phyloP scores from a whole-genome alignment of 1,140 invertebrate genomes.

The Drosophila equinoxialis region DNA sequence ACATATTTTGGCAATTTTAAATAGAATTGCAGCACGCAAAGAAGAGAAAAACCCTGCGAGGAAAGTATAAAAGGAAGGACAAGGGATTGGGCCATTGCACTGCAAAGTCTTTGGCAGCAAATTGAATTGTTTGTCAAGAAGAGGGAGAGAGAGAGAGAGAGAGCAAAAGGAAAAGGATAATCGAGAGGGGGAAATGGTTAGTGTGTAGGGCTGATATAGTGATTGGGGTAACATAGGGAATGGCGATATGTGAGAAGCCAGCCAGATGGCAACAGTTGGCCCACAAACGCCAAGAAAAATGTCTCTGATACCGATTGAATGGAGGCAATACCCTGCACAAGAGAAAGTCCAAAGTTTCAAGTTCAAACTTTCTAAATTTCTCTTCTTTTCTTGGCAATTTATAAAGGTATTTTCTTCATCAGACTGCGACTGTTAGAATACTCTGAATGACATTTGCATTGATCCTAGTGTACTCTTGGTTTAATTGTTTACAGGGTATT shows the following conservation, averaged over 20 bases:
- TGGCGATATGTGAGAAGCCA: constrained; percentile 28
- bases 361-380: too few species aligned
- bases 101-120: constrained; percentile 47
- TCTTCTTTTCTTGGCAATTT: too few species aligned
- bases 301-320: not conserved
- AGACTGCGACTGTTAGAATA: too few species aligned
- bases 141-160: constrained; percentile 10
- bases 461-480: constrained; percentile 9
- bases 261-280: constrained; percentile 57
- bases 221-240: not conserved
- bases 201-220: not conserved
- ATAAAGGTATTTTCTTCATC: too few species aligned
- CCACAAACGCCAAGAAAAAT: constrained; percentile 36
- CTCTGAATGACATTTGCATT: too few species aligned
- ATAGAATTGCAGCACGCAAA: constrained; percentile 1
- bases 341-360: too few species aligned
- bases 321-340: not conserved
- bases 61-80: not conserved
- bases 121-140: constrained; percentile 68
- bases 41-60: not conserved
- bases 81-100: constrained; percentile 11
- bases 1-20: not conserved
- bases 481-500: constrained; percentile 20
- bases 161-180: not conserved
- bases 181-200: not conserved